These are phyloP conservation scores for Drosophila borealis DNA, from an alignment of 2,888 invertebrate genomes.

Conservation along the genomic window DNA sequence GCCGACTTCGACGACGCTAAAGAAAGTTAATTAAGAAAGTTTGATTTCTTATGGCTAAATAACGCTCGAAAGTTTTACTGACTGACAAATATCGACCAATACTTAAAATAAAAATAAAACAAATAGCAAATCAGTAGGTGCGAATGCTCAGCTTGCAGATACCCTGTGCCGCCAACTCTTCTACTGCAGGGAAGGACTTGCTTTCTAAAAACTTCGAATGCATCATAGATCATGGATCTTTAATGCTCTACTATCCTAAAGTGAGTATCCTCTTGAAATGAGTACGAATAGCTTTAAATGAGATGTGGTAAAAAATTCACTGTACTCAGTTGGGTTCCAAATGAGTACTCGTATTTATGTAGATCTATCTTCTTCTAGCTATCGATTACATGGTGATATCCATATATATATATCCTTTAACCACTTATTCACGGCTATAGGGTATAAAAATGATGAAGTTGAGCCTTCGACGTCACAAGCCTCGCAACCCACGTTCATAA, in stretches of 20 bases:
- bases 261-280: no score
- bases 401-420: background rate
- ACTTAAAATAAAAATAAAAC: constrained; percentile 60
- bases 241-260: no score
- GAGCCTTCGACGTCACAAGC: constrained; percentile 24
- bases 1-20: constrained; percentile 48
- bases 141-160: background rate
- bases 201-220: no score
- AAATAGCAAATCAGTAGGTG: constrained; percentile 14
- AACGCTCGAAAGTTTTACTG: constrained; percentile 75
- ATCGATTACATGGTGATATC: background rate
- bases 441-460: constrained; percentile 60
- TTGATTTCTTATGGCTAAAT: constrained; percentile 80
- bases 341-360: no score
- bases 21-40: constrained; percentile 79
- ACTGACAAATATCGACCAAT: constrained; percentile 79
- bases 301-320: no score
- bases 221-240: no score
- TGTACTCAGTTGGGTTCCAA: no score
- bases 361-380: no score
- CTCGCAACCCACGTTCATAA: constrained; percentile 48
- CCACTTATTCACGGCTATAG: background rate
- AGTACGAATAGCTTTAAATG: background rate
- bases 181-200: no score
- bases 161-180: background rate